Percentiles rank a stretch among this genome's conserved stretches.
Conservation (phyloP, 2,113 vertebrate genomes). For the Psilopsiagon aymara region DNA sequence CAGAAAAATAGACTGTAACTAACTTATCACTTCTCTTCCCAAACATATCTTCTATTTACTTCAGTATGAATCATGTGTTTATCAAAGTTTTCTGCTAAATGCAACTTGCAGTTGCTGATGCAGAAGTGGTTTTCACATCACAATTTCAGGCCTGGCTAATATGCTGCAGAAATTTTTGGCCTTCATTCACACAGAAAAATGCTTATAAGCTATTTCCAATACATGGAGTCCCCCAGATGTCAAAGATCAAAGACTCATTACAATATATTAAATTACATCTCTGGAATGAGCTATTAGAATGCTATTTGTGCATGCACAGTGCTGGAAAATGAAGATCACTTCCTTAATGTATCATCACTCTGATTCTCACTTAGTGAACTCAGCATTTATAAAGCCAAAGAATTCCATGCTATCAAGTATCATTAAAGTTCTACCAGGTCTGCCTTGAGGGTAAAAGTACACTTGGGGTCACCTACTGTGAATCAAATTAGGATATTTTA, state of each 20-base stretch:
- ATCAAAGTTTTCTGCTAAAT: not conserved
- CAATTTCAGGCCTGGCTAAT: not conserved
- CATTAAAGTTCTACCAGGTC: not conserved
- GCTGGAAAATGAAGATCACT: not conserved
- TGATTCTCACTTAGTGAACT: not conserved
- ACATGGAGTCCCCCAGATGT: not conserved
- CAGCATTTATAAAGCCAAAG: conserved; percentile 31
- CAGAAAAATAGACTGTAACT: not conserved
- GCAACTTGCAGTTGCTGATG: not conserved
- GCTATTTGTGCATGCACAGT: not conserved
- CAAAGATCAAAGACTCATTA: conserved; percentile 36
- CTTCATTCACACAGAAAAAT: not conserved
- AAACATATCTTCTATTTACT: not conserved
- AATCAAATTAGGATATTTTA: not conserved
- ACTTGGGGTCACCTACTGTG: not conserved
- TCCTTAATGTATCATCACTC: not conserved
- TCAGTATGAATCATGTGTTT: not conserved
- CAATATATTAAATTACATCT: conserved; percentile 18
- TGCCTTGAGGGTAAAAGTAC: not conserved
- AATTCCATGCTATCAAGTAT: not conserved
- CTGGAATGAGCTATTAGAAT: not conserved
- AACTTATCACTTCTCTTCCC: not conserved
- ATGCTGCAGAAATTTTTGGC: not conserved
- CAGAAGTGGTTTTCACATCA: not conserved
- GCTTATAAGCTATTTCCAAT: not conserved